Evolutionary conservation across 2,113 vertebrate genomes (phyloP), one percentile per base, ranked within the genome.

Genomic region (Clarias magur): DNA sequence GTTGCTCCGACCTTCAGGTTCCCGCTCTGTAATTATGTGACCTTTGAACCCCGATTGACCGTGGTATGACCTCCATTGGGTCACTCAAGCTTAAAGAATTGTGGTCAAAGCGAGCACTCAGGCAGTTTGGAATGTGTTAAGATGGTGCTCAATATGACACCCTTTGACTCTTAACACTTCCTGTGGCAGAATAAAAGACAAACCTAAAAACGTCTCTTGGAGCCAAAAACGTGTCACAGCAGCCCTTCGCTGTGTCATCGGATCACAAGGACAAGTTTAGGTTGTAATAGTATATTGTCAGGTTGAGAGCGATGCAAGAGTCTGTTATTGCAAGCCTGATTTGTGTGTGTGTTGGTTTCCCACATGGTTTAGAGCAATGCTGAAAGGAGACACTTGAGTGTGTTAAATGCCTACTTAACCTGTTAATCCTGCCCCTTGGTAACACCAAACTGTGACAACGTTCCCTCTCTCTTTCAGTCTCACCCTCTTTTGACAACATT

Each of bases 21-120:
- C 88, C 85, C 91, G 85, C 87, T 93, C 88, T 94, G 91, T 93
- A 93, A 95, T 95, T 96, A 96, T 88, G 79, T 90, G 87, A 92
- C 88, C 91, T 84, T 88, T 90, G 53, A 88, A 91, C 84, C 83
- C 53, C 63, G 76, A 85, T 82, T 94, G 92, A 95, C 94, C 92
- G 87, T 16, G 67, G 85, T 34, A 75, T 89, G 88, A 91, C 88
- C 86, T 90, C 19, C 1, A 88, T 80, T 54, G 79, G 91, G 92
- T 92, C 92, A 91, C 10, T 25, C 27, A 83, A 86, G 82, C 75
- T 86, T 7, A 75, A 73, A 63, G 38, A 85, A 86, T 84, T 56
- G 76, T 54, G 48, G 5, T 23, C n/a, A 27, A 60, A 30, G 59
- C 17, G 23, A 15, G n/a, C 54, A 75, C 19, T 9, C 30, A 53